A percentile compares a stretch with the other conserved stretches of the same genome.
Evolutionary conservation across 2,113 vertebrate species (phyloP).

Genomic region (Chrysochloris asiatica): DNA sequence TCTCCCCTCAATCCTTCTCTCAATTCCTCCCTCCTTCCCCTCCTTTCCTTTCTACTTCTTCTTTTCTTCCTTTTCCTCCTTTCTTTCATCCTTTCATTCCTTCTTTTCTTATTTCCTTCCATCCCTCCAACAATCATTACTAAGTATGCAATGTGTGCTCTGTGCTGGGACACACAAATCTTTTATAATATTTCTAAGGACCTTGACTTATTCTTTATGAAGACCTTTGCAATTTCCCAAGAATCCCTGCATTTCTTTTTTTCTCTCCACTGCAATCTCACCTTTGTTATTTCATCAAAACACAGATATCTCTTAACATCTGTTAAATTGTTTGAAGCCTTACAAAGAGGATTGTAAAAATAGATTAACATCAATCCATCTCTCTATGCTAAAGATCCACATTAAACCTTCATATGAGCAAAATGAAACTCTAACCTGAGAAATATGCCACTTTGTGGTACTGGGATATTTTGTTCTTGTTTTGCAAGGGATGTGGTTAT

Average conservation of each 20-base stretch:
- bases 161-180: not conserved
- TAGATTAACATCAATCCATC: not conserved
- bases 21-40: no score
- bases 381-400: not conserved
- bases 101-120: not conserved
- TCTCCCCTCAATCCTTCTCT: no score
- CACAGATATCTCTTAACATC: slow-evolving; percentile 15
- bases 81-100: no score
- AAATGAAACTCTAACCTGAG: not conserved
- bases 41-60: not conserved
- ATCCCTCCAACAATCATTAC: not conserved
- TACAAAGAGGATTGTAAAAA: slow-evolving; percentile 9
- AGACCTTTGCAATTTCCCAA: not conserved
- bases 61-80: not conserved
- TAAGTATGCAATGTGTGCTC: not conserved
- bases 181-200: not conserved
- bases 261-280: not conserved
- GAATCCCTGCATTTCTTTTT: not conserved
- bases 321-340: slow-evolving; percentile 44
- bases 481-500: not conserved
- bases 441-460: slow-evolving; percentile 3
- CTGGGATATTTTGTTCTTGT: not conserved
- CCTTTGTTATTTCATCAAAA: slow-evolving; percentile 20
- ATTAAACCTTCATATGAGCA: not conserved
- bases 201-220: not conserved